Percentiles rank a stretch among this genome's conserved stretches.
phyloP scores from a whole-genome alignment of 2,797 vertebrate genomes.

The Chiloscyllium punctatum region DNA sequence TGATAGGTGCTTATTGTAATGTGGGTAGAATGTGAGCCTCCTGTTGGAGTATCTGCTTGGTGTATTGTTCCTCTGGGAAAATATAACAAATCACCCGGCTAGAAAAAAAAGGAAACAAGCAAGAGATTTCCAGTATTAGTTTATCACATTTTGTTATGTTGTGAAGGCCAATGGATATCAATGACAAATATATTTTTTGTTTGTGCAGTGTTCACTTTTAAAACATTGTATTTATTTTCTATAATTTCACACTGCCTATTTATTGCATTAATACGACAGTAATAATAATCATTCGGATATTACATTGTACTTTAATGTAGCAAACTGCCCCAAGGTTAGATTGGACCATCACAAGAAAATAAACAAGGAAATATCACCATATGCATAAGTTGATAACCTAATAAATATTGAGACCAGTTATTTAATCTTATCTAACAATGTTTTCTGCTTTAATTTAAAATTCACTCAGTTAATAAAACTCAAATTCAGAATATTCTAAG shows the following conservation, averaged over 20 bases:
- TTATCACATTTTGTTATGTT: background rate
- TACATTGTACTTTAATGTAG: background rate
- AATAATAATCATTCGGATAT: background rate
- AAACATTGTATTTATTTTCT: background rate
- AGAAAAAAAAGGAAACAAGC: slow-evolving; percentile 40
- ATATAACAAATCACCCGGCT: slow-evolving; percentile 84
- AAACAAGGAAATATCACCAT: background rate
- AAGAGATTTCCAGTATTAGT: background rate
- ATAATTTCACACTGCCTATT: background rate
- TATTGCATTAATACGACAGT: background rate
- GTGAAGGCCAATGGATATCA: background rate
- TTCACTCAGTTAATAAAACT: background rate
- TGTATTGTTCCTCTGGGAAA: slow-evolving; percentile 89
- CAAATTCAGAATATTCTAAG: background rate
- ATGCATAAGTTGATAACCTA: background rate
- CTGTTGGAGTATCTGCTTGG: slow-evolving; percentile 74
- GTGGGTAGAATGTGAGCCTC: slow-evolving; percentile 70
- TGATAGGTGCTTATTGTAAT: slow-evolving; percentile 90
- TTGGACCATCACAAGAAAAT: background rate
- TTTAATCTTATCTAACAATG: background rate
- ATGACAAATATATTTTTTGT: background rate
- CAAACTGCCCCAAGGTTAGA: background rate
- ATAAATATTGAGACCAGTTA: background rate
- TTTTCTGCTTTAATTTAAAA: background rate
- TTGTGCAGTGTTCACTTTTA: background rate